Evolutionary conservation across 35 echinoderm and acorn worm species (phyloP), one percentile per base, ranked within the genome.

Genomic region (Hemicentrotus pulcherrimus): DNA sequence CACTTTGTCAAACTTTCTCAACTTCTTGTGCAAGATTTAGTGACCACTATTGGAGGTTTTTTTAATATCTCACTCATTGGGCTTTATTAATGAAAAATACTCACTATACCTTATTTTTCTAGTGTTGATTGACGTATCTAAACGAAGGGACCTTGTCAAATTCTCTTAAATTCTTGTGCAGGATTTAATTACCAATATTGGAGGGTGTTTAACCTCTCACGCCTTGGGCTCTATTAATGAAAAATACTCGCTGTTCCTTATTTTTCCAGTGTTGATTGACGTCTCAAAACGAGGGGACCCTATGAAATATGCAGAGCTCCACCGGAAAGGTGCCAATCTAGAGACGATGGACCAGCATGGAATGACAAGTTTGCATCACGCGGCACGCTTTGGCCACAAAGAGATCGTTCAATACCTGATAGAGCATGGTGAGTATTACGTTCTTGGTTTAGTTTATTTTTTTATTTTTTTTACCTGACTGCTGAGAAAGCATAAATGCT

Each of bases 111-210:
- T 95, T 31, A 86, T 97, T 91, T 91, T 48, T 50, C 32, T n/a
- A 99, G 98, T 95, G 52, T 90, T 99, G 87, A 99, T 99, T 95
- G 98, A 99, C 91, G 97, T 97, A 22, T 99, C 98, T 3, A 99
- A 98, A 86, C 91, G 98, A 95, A 97, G 98, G 2, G 98, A 99
- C 88, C 95, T 92, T 16, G 32, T 78, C 22, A 99, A 99, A 61
- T 99, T n/a, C n/a, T 41, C 35, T 41, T 41, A 41, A 41, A 41
- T 41, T 41, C 35, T 41, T 41, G 35, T 41, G 35, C 35, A 41
- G 3, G 35, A 41, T 41, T 41, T 41, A 41, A 41, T 41, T 41
- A 41, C 3, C 35, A 41, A 41, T 41, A 41, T 41, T 41, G 0
- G 35, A 41, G 35, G 35, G 0, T 41, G 0, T 41, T 41, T 41